Conservation (phyloP, 1,140 invertebrate genomes). For the Portunus trituberculatus region DNA sequence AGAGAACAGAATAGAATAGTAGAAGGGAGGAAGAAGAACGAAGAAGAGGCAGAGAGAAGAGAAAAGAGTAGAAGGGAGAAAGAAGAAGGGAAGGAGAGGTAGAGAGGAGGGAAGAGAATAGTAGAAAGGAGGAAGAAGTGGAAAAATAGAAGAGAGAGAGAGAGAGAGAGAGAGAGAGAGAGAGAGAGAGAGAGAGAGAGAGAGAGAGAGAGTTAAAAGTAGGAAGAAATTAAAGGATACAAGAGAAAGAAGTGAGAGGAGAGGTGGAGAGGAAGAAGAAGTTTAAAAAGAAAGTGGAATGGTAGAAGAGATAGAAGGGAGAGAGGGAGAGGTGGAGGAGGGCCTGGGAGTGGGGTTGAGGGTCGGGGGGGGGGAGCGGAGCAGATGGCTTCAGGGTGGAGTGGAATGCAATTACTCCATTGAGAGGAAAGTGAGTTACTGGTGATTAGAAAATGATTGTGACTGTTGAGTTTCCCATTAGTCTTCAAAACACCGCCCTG, state of each 20-base stretch:
- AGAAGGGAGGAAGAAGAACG: background rate
- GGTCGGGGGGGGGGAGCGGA: background rate
- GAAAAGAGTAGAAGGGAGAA: background rate
- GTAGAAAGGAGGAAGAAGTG: background rate
- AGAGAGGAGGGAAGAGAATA: background rate
- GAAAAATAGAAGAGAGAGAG: too few relatives aligned
- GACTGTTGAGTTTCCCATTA: slow-evolving; percentile 39
- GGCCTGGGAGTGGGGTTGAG: background rate
- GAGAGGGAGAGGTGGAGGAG: background rate
- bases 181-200: background rate
- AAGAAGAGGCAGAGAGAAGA: background rate
- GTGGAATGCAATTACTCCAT: slow-evolving; percentile 36
- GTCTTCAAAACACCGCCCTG: background rate
- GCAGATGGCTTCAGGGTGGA: slow-evolving; percentile 27
- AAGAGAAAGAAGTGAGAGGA: background rate
- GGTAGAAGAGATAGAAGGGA: background rate
- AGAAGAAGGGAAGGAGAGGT: slow-evolving; percentile 2
- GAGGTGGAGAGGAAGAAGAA: background rate
- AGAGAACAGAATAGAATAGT: background rate
- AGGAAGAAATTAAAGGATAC: background rate
- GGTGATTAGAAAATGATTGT: slow-evolving; percentile 41
- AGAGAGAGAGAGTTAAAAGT: background rate
- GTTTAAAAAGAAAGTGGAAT: background rate
- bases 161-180: background rate
- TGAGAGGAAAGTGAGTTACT: slow-evolving; percentile 27